Evolutionary conservation across 2,888 invertebrate species (phyloP).

Genomic region (Drosophila algonquin): DNA sequence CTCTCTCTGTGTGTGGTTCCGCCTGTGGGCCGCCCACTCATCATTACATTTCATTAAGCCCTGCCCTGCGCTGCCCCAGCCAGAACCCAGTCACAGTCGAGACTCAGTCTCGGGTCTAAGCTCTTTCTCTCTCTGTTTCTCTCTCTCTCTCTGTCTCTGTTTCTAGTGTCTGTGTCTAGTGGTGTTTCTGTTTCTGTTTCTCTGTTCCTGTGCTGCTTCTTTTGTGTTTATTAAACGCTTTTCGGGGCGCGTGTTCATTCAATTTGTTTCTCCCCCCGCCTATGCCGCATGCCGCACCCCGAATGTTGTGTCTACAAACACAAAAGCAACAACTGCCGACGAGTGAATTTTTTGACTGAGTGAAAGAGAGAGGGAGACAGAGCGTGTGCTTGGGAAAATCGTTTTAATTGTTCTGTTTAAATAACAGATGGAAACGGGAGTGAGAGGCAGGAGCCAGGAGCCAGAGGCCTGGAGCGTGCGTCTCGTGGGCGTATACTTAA

Average conservation of each 20-base stretch:
- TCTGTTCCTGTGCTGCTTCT: constrained; percentile 41
- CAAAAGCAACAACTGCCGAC: constrained; percentile 60
- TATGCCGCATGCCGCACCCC: constrained; percentile 20
- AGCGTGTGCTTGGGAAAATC: constrained; percentile 63
- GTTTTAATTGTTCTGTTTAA: constrained; percentile 81
- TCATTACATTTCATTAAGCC: constrained; percentile 80
- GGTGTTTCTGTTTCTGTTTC: constrained; percentile 40
- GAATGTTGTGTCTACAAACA: constrained; percentile 79
- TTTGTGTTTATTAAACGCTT: constrained; percentile 80
- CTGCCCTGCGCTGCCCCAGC: constrained; percentile 43
- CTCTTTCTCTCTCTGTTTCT: not conserved
- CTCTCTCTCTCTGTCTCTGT: constrained; percentile 5
- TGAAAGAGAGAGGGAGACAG: not conserved
- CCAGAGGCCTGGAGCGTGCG: constrained; percentile 7
- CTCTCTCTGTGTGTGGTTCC: constrained; percentile 10
- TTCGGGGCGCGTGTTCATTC: constrained; percentile 80
- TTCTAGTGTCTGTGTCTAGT: constrained; percentile 59
- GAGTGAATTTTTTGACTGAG: constrained; percentile 19
- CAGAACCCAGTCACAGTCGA: constrained; percentile 22
- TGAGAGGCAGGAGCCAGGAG: not conserved
- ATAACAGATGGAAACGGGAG: constrained; percentile 59
- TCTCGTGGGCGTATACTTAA: constrained; percentile 74
- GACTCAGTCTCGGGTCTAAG: constrained; percentile 33
- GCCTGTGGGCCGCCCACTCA: constrained; percentile 41
- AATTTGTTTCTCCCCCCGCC: constrained; percentile 68